Conservation (phyloP, 2,797 vertebrate genomes). For the Austrolebias charrua region DNA sequence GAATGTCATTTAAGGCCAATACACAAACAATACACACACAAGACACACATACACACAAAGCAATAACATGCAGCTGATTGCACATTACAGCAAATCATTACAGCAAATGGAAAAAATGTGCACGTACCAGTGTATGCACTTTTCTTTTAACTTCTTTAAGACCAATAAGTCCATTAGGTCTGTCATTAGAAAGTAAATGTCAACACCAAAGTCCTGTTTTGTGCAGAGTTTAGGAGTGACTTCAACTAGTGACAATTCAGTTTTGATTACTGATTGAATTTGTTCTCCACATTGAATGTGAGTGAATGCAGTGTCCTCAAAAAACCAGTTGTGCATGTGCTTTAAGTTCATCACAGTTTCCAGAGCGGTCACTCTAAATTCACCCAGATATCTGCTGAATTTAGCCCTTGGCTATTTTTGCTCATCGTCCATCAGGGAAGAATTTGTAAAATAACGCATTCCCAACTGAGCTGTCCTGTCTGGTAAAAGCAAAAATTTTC, state of each 20-base stretch:
- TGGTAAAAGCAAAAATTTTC: conserved; percentile 21
- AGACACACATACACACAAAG: conserved; percentile 7
- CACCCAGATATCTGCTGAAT: background rate
- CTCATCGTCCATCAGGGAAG: background rate
- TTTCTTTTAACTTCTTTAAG: background rate
- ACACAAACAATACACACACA: too few species aligned
- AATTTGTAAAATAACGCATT: conserved; percentile 20
- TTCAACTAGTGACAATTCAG: too few species aligned
- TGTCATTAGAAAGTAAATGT: background rate
- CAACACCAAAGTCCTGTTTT: background rate
- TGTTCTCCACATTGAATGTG: too few species aligned
- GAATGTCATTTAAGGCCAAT: background rate
- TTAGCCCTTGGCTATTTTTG: background rate
- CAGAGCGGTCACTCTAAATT: background rate
- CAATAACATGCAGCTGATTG: conserved; percentile 4
- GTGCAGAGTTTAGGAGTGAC: too few species aligned
- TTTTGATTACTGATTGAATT: too few species aligned
- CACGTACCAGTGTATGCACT: background rate
- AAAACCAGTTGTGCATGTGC: conserved; percentile 1
- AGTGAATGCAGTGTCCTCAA: background rate
- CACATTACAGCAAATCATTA: background rate
- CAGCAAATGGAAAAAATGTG: background rate
- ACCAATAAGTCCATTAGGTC: background rate
- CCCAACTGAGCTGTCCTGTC: conserved; percentile 1
- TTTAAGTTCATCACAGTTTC: conserved; percentile 4